Base-by-base conservation (phyloP, 2,113 vertebrate genomes). In the Seriola rivoliana region DNA sequence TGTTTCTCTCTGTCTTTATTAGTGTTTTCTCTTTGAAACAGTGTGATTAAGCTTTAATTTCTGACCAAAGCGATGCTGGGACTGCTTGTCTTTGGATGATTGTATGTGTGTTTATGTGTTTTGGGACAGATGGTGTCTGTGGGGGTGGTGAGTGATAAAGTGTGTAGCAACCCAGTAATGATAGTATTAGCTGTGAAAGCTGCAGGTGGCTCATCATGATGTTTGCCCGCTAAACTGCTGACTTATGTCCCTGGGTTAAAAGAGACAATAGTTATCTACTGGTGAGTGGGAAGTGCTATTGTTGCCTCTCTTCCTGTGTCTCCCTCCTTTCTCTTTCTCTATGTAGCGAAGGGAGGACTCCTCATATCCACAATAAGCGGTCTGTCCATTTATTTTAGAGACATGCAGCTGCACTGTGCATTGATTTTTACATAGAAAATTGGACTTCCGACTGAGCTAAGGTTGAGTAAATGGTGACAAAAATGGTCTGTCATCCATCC, bases 171-270 rank as follows among this genome's bases (percentile, higher is more conserved):
- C 75, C 58, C 59, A 32, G 73, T 88, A 88, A 93, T 87, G 81
- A 90, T 72, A 84, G 87, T 57, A 78, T 89, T 86, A 85, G 88
- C 84, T 82, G 81, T 58, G 71, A 67, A 83, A 87, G 87, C 89
- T 88, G 87, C 83, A 85, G 86, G 85, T 85, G 78, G 71, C 84
- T 87, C 75, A 79, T 88, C 70, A 64, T 38, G 68, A 77, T 89
- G 85, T 90, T 89, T 85, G 75, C 82, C 82, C 3, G 16, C 73
- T 86, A 88, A 89, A 89, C 80, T 78, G 80, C 86, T 87, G 85
- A 85, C 82, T 86, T 89, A 63, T 78, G 75, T 85, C 82, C 71
- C 75, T 38, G 65, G 70, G 82, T 87, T 90, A 74, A 82, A 83
- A 80, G 65, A 89, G 65, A 86, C 80, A 60, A 69, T 74, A 60